Base-by-base conservation (phyloP, 2,113 vertebrate genomes). In the Gadus macrocephalus region DNA sequence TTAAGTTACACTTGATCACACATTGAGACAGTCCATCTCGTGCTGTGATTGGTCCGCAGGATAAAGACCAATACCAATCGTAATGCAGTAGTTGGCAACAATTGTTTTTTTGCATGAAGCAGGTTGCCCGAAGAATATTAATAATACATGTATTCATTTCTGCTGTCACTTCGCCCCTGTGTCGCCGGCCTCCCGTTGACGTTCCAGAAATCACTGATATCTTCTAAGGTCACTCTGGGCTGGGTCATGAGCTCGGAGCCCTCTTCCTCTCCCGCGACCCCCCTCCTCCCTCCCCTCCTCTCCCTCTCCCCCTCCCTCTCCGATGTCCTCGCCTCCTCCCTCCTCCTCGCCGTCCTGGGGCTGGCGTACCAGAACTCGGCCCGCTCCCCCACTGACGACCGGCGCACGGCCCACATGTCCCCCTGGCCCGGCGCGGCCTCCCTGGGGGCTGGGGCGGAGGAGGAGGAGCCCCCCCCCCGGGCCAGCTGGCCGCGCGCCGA, bases 301-400 rank as follows among this genome's bases (percentile, higher is more conserved):
- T 5, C 3, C 55, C 55, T 58, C 55, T 14, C 16, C n/a, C 55
- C 27, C 25, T 58, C 49, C 31, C 5, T 66, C 60, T 53, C n/a
- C 68, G 53, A 27, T 63, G 28, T 63, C 31, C 31, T 28, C 58
- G 7, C 61, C 27, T 49, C 67, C 31, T 15, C 69, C 62, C 70
- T 64, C 2, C 56, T 66, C n/a, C 70, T 71, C 22, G 75, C 6
- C 0, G 66, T 75, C 64, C 68, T 35, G 22, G 79, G 73, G 3
- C 77, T 74, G 14, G 80, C 25, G n/a, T 87, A 87, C 81, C 83
- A 87, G 53, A 84, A 84, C 67, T 87, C 85, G 62, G 81, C 83
- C 31, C 77, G 78, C 49, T 83, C 81, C 25, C 79, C 76, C 1
- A 75, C 31, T 0, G 82, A 72, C 3, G 58, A 68, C 17, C n/a